Conservation (phyloP, 2,113 vertebrate species). For the Balaeniceps rex region DNA sequence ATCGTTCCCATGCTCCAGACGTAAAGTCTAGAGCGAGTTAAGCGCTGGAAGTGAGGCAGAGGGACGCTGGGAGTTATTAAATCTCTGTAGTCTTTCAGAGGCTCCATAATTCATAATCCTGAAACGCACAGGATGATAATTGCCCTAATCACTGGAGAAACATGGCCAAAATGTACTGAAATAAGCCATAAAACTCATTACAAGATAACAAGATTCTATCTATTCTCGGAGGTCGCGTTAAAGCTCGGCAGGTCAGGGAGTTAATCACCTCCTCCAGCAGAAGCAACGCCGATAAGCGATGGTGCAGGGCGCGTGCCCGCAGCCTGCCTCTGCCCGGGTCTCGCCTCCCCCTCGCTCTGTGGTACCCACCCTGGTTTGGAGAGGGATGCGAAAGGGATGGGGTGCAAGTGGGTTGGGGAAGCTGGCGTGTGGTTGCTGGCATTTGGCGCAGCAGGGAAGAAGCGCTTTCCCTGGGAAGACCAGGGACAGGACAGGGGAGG, state of each 20-base stretch:
- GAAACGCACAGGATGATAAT: slow-evolving; percentile 70
- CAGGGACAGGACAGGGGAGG: neutral
- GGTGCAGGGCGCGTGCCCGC: neutral
- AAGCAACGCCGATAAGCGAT: slow-evolving; percentile 4
- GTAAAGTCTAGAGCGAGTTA: neutral
- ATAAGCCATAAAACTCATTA: slow-evolving; percentile 81
- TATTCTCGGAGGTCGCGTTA: slow-evolving; percentile 72
- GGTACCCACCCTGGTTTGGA: neutral
- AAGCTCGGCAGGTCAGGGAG: slow-evolving; percentile 67
- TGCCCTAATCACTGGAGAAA: slow-evolving; percentile 77
- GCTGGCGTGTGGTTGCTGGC: rapidly evolving
- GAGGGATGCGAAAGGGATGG: neutral
- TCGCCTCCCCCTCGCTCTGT: neutral
- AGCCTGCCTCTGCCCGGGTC: neutral
- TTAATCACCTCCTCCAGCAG: slow-evolving; percentile 70
- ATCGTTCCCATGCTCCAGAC: neutral
- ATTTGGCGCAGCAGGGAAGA: neutral
- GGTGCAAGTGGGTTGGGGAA: rapidly evolving
- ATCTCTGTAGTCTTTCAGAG: slow-evolving; percentile 35
- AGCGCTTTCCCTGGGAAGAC: neutral
- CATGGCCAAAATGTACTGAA: slow-evolving; percentile 74
- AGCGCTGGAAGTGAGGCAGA: neutral
- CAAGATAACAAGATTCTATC: slow-evolving; percentile 80
- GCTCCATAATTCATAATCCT: slow-evolving; percentile 75
- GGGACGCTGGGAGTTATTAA: slow-evolving; percentile 12